Conservation (phyloP, 1,140 invertebrate species). For the roundworm (Caenorhabditis elegans) region DNA sequence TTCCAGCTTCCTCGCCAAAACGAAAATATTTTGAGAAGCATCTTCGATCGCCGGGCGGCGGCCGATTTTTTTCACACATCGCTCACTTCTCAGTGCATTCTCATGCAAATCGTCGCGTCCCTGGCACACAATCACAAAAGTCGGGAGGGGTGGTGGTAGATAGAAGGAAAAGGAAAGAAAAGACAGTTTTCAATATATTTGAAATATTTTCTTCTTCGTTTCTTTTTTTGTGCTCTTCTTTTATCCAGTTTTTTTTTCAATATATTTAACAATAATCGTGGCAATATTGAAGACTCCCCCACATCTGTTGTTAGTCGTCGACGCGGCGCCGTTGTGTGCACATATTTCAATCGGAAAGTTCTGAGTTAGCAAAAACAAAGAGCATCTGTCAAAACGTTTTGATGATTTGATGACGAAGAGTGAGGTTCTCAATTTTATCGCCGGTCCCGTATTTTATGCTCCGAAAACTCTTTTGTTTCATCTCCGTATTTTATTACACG, state of each 20-base stretch:
- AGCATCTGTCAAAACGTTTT: slow-evolving; percentile 30
- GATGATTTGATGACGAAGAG: slow-evolving; percentile 21
- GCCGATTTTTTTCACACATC: too few relatives aligned
- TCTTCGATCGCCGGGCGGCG: too few relatives aligned
- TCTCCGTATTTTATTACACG: neutral
- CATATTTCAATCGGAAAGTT: slow-evolving; percentile 3
- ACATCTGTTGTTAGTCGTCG: slow-evolving; percentile 16
- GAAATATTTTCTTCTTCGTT: neutral
- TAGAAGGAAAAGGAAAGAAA: neutral
- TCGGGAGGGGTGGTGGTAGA: neutral
- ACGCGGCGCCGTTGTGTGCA: neutral
- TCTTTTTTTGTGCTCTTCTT: neutral
- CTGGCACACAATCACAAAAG: neutral
- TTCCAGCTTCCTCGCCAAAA: too few relatives aligned
- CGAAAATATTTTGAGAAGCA: too few relatives aligned
- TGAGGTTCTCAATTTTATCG: neutral
- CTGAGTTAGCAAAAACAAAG: neutral
- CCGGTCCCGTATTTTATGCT: neutral
- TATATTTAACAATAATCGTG: neutral
- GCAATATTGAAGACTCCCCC: neutral
- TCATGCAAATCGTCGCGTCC: neutral
- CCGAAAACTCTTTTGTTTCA: neutral
- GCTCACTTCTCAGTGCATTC: neutral
- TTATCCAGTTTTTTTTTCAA: slow-evolving; percentile 15
- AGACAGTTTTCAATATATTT: neutral